phyloP scores from a whole-genome alignment of 2,113 vertebrate species.

The Ophiodon elongatus region DNA sequence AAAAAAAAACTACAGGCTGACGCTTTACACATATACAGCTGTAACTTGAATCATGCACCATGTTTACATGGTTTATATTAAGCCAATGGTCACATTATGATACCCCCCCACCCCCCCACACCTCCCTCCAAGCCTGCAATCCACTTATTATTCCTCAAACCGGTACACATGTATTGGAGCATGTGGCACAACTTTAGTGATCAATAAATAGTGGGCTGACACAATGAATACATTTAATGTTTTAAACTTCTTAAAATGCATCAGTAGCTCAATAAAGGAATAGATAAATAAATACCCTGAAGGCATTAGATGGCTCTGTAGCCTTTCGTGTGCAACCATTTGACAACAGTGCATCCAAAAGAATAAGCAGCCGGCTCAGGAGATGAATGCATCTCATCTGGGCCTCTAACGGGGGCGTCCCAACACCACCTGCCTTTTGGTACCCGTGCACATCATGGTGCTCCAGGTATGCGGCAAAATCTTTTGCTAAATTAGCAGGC shows the following conservation, averaged over 20 bases:
- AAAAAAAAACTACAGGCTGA: conserved; percentile 2
- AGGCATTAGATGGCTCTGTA: conserved; percentile 33
- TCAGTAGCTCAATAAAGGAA: conserved; percentile 34
- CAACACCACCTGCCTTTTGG: background rate
- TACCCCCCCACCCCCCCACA: background rate
- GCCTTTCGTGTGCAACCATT: conserved; percentile 22
- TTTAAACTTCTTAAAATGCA: conserved; percentile 60
- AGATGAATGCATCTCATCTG: conserved; percentile 18
- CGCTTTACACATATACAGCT: background rate
- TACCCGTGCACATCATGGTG: background rate
- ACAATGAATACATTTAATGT: conserved; percentile 41
- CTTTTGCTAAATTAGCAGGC: background rate
- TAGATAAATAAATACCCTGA: conserved; percentile 23
- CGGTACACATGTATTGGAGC: conserved; percentile 21
- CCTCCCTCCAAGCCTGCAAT: background rate
- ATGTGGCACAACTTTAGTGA: conserved; percentile 52
- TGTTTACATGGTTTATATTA: background rate
- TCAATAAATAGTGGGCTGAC: conserved; percentile 57
- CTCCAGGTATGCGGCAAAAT: background rate
- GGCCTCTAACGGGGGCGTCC: conserved; percentile 5
- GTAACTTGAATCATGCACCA: background rate
- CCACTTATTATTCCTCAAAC: conserved; percentile 25
- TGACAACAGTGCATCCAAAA: conserved; percentile 48
- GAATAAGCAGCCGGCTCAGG: conserved; percentile 13
- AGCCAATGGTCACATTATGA: background rate